Percentiles rank a stretch among this genome's conserved stretches.
Evolutionary conservation across 2,113 vertebrate genomes (phyloP).

Genomic region (Cyprinodon variegatus): DNA sequence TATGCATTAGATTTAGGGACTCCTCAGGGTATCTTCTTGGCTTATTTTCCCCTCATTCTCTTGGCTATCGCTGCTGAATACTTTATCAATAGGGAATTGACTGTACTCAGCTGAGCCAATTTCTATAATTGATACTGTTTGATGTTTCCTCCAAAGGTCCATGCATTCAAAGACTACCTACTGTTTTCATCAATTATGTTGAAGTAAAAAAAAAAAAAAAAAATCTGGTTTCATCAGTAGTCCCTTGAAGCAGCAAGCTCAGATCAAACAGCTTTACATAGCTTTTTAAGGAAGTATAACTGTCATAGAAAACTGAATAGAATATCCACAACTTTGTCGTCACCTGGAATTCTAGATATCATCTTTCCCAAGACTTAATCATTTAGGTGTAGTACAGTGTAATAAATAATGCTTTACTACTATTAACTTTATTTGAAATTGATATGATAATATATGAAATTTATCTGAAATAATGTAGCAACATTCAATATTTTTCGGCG

Average conservation of each 20-base stretch:
- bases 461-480: conserved; percentile 36
- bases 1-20: conserved; percentile 68
- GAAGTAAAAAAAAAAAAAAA: conserved; percentile 59
- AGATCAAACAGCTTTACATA: conserved; percentile 12
- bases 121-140: conserved; percentile 81
- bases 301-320: not conserved
- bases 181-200: conserved; percentile 80
- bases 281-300: not conserved
- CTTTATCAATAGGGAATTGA: conserved; percentile 79
- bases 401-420: not conserved
- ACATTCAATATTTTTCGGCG: conserved; percentile 35
- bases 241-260: conserved; percentile 27
- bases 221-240: conserved; percentile 53
- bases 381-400: not conserved
- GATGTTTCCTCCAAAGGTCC: conserved; percentile 66
- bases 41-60: conserved; percentile 75
- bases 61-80: conserved; percentile 70
- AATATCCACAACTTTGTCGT: not conserved
- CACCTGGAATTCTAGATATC: not conserved
- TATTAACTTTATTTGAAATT: conserved; percentile 20
- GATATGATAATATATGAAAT: not conserved
- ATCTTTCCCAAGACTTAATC: not conserved
- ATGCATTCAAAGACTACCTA: conserved; percentile 66
- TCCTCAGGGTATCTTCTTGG: conserved; percentile 62
- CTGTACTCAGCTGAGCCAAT: conserved; percentile 67